Conservation (phyloP, 2,113 vertebrate species). For the Callopanchax toddi region DNA sequence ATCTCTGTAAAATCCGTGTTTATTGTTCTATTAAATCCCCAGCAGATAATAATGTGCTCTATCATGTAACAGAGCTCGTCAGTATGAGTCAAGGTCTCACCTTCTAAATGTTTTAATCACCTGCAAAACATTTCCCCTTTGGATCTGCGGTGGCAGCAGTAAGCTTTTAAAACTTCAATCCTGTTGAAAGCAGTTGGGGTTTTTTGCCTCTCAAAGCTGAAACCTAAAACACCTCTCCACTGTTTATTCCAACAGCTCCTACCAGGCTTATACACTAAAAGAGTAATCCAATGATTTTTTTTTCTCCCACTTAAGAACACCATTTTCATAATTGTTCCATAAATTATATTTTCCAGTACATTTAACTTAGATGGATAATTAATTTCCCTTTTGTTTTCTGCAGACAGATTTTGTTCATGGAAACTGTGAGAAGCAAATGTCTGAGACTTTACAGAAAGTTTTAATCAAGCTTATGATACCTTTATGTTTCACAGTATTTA, state of each 20-base stretch:
- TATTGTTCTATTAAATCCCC: slow-evolving; percentile 10
- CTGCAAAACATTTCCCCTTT: slow-evolving; percentile 49
- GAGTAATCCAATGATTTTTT: slow-evolving; percentile 92
- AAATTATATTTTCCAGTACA: slow-evolving; percentile 99
- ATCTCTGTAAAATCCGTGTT: not conserved
- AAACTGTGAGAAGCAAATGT: slow-evolving; percentile 68
- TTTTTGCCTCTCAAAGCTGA: slow-evolving; percentile 31
- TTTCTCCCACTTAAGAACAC: slow-evolving; percentile 90
- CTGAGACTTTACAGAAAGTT: slow-evolving; percentile 23
- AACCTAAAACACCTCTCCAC: slow-evolving; percentile 54
- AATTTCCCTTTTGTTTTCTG: slow-evolving; percentile 92
- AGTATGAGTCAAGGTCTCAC: slow-evolving; percentile 61
- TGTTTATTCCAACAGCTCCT: slow-evolving; percentile 54
- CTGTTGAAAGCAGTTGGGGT: slow-evolving; percentile 53
- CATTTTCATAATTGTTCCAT: slow-evolving; percentile 87
- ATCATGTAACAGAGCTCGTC: slow-evolving; percentile 49
- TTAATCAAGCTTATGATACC: slow-evolving; percentile 20
- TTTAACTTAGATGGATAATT: slow-evolving; percentile 97
- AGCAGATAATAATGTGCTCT: slow-evolving; percentile 45
- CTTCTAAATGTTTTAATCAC: slow-evolving; percentile 61
- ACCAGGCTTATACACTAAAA: slow-evolving; percentile 79
- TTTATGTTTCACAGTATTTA: slow-evolving; percentile 13
- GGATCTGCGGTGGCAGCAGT: slow-evolving; percentile 21
- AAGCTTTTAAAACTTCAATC: slow-evolving; percentile 57
- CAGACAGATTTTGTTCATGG: slow-evolving; percentile 85